Conservation (phyloP, 2,797 vertebrate genomes). For the Acrossocheilus wenchowensis region DNA sequence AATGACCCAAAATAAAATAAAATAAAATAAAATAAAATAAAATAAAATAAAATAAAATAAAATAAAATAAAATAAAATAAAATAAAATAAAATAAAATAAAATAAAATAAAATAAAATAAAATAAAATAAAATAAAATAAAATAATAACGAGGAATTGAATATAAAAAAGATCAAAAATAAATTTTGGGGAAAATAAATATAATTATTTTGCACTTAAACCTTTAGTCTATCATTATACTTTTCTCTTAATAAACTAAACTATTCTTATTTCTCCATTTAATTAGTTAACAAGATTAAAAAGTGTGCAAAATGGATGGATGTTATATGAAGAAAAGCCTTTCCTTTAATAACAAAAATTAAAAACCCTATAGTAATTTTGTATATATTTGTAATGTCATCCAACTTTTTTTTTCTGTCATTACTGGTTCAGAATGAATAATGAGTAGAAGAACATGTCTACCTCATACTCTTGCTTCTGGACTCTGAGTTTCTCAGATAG, state of each 20-base stretch:
- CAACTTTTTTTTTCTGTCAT: background rate
- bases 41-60: background rate
- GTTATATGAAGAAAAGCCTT: background rate
- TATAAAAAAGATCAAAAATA: background rate
- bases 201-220: background rate
- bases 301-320: background rate
- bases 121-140: background rate
- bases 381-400: background rate
- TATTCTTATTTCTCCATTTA: background rate
- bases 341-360: background rate
- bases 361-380: background rate
- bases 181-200: background rate
- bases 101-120: background rate
- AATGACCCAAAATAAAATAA: background rate
- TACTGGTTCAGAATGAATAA: background rate
- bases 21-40: too few species aligned
- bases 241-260: background rate
- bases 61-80: too few species aligned
- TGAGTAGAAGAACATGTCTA: background rate
- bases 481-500: slow-evolving; percentile 7
- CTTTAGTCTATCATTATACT: background rate
- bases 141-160: background rate
- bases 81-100: background rate
- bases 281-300: background rate
- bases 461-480: background rate